Conservation (phyloP, 2,797 vertebrate species). For the Buceros bicornis region DNA sequence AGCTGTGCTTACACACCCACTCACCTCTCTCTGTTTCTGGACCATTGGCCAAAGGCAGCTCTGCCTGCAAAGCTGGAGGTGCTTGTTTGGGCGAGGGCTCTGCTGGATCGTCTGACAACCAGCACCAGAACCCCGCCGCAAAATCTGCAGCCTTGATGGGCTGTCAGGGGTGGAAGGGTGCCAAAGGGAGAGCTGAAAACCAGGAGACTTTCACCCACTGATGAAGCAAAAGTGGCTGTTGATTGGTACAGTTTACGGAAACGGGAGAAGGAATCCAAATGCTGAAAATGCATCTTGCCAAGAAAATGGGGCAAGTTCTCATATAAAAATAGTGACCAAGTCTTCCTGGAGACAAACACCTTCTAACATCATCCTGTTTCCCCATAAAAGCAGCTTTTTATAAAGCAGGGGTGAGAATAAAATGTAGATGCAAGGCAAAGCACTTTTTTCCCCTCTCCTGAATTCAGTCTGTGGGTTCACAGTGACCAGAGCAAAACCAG, state of each 20-base stretch:
- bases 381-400: neutral
- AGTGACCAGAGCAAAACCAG: neutral
- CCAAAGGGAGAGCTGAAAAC: neutral
- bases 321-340: constrained; percentile 53
- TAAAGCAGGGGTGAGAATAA: neutral
- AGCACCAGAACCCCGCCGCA: neutral
- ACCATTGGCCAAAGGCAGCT: neutral
- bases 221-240: constrained; percentile 2
- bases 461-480: neutral
- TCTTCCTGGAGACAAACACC: constrained; percentile 36
- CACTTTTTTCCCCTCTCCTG: neutral
- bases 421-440: neutral
- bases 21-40: neutral
- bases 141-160: neutral
- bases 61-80: neutral
- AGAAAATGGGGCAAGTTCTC: constrained; percentile 35
- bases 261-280: neutral
- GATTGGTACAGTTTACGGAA: neutral
- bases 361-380: constrained; percentile 26
- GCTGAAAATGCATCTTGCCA: neutral
- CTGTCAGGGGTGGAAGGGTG: neutral
- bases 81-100: neutral
- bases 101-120: neutral
- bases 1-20: neutral
- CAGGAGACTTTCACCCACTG: constrained; percentile 22